Percentiles rank a stretch among this genome's conserved stretches.
Evolutionary conservation across 2,888 invertebrate species (phyloP).

Genomic region (Mayetiola destructor): DNA sequence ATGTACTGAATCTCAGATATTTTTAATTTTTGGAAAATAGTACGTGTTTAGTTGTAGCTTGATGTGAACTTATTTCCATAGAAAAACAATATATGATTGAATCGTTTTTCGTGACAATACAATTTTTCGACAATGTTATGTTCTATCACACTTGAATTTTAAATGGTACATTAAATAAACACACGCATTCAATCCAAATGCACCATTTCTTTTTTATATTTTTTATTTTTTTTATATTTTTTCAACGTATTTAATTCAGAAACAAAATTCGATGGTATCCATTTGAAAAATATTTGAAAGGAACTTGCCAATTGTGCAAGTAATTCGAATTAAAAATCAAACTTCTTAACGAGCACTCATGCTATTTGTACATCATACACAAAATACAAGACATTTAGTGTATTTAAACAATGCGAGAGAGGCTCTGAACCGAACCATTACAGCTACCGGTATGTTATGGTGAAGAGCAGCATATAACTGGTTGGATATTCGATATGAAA

Average conservation of each 20-base stretch:
- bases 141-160: too few species aligned
- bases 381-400: slow-evolving; percentile 14
- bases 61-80: too few species aligned
- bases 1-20: too few species aligned
- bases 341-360: neutral
- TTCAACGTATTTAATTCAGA: neutral
- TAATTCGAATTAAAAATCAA: neutral
- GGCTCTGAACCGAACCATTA: slow-evolving; percentile 15
- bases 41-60: too few species aligned
- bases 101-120: too few species aligned
- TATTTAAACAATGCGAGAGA: slow-evolving; percentile 13
- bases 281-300: neutral
- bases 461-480: neutral
- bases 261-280: neutral
- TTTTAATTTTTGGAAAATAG: too few species aligned
- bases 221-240: neutral
- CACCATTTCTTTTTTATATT: neutral
- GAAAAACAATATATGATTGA: too few species aligned
- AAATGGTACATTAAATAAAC: too few species aligned
- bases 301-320: neutral
- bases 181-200: too few species aligned
- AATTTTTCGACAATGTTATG: too few species aligned
- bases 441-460: slow-evolving; percentile 3
- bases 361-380: slow-evolving; percentile 10
- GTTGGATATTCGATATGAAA: neutral